phyloP scores from a whole-genome alignment of 2,888 invertebrate genomes.

The Tipula unca region DNA sequence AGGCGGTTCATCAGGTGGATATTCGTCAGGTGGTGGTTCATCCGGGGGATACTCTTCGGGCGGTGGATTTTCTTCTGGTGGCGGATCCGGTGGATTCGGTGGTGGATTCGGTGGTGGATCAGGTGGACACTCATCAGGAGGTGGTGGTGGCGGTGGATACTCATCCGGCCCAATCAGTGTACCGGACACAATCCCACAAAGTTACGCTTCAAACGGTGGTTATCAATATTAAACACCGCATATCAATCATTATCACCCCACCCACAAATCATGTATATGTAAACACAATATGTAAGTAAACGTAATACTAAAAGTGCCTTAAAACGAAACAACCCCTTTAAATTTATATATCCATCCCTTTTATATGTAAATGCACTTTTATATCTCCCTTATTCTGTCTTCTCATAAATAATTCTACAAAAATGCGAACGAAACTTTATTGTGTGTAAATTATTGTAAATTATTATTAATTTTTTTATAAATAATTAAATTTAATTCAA shows the following conservation, averaged over 20 bases:
- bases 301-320: background rate
- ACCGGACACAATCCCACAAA: conserved; percentile 26
- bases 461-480: background rate
- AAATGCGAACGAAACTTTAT: background rate
- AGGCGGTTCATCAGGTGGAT: conserved; percentile 24
- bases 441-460: conserved; percentile 14
- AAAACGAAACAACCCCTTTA: background rate
- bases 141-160: conserved; percentile 29
- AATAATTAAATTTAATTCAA: conserved; percentile 2
- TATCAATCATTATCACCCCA: background rate
- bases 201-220: conserved; percentile 29
- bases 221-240: conserved; percentile 21
- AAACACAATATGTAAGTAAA: background rate
- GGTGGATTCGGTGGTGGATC: conserved; percentile 29
- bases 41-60: conserved; percentile 27
- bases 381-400: background rate
- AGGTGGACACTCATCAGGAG: conserved; percentile 26
- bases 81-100: conserved; percentile 24
- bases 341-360: background rate
- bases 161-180: conserved; percentile 24
- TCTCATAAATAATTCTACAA: background rate
- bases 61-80: conserved; percentile 29
- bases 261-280: background rate
- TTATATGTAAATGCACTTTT: background rate
- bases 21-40: conserved; percentile 28